phyloP scores from a whole-genome alignment of 92 coral and sea anemone genomes.

The Hydrozoanthus gracilis region DNA sequence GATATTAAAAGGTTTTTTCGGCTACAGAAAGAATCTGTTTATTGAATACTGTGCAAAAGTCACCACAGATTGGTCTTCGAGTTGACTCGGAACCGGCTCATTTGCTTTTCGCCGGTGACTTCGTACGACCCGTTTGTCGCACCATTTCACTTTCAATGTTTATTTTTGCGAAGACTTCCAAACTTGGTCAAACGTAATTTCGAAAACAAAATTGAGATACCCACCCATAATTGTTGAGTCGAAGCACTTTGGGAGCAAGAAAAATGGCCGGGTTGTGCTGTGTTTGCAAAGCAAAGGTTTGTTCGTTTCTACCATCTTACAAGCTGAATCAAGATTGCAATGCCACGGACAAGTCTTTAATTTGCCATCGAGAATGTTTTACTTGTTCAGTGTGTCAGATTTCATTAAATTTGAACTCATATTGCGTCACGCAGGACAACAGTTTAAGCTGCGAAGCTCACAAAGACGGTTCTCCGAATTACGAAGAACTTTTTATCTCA shows the following conservation, averaged over 20 bases:
- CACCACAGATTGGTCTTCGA: neutral
- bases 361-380: constrained; percentile 45
- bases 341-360: neutral
- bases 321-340: neutral
- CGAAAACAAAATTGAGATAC: neutral
- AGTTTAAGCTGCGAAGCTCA: constrained; percentile 28
- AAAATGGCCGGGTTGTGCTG: constrained; percentile 5
- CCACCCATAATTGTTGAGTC: neutral
- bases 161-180: constrained; percentile 31
- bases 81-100: neutral
- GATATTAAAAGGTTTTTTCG: constrained; percentile 6
- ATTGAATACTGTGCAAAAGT: neutral
- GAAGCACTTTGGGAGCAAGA: neutral
- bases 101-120: neutral
- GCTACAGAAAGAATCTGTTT: constrained; percentile 8
- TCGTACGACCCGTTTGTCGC: neutral
- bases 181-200: constrained; percentile 30
- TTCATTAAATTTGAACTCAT: constrained; percentile 22
- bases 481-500: constrained; percentile 26
- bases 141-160: neutral
- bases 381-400: constrained; percentile 46
- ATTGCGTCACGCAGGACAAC: constrained; percentile 34
- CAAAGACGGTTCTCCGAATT: constrained; percentile 19
- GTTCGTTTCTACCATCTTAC: neutral
- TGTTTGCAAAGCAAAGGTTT: constrained; percentile 14